Base-by-base conservation (phyloP, 1,140 invertebrate species). In the Drosophila sp. region DNA sequence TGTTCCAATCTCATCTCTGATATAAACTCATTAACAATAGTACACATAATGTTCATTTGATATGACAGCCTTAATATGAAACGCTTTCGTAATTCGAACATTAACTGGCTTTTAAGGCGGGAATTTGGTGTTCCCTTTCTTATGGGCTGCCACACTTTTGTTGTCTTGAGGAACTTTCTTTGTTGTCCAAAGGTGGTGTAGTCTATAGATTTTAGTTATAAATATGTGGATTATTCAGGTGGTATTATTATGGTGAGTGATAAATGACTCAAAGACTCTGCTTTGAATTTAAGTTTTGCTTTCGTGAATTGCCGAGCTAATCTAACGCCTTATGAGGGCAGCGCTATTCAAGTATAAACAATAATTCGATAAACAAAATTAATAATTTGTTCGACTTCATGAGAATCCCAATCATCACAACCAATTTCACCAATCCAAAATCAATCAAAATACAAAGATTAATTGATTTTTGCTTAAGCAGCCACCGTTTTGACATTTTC, bases 11-110 rank as follows among this genome's bases (percentile, higher is more conserved):
- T 65, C 45, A 25, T 38, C 63, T 40, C 46, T 38, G 72, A 87
- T 86, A 82, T 76, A 70, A 61, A 18, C 40, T 72, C 78, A 87
- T 87, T 82, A 82, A 79, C 82, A n/a, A n/a, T n/a, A n/a, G n/a
- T n/a, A n/a, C n/a, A n/a, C n/a, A 87, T 87, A 87, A 89, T 82
- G 78, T 61, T 51, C 48, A 50, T 82, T 89, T 67, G 67, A 87
- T 79, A 79, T 82, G 82, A 82, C 82, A 82, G 83, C 48, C 27
- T 18, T 46, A 66, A 51, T 65, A 76, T 78, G 78, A 41, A 77
- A 57, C 57, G 72, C 72, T 86, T 73, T 70, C 67, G 65, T 87
- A 78, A 89, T 80, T 46, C 54, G 40, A 51, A 59, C 34, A 38
- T 14, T 32, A 34, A 59, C 38, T 38, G 4, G 27, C 18, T 56